Percentiles rank a stretch among this genome's conserved stretches.
Conservation (phyloP, 1,140 invertebrate species). For the Drosophila leontia region DNA sequence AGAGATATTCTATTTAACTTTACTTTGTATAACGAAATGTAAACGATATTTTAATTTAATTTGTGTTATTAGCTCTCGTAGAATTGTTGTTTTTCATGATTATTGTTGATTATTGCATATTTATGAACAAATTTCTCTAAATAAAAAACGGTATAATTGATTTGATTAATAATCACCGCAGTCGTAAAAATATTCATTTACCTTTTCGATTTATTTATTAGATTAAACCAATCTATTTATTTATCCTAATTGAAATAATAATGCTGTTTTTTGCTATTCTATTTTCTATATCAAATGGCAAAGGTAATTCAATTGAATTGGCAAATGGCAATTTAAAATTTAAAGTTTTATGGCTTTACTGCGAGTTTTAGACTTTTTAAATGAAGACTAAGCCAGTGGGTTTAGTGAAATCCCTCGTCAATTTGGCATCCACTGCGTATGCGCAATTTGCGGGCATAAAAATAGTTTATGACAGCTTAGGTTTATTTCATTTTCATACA, state of each 20-base stretch:
- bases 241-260: not conserved
- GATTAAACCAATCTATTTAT: not conserved
- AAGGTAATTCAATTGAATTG: not conserved
- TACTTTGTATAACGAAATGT: not conserved
- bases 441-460: slow-evolving; percentile 10
- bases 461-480: slow-evolving; percentile 19
- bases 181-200: not conserved
- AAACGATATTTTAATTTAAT: slow-evolving; percentile 1
- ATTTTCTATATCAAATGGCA: not conserved
- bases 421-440: slow-evolving; percentile 1
- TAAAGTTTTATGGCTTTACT: not conserved
- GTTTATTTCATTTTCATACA: slow-evolving; percentile 5
- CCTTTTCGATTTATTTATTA: not conserved
- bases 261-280: not conserved
- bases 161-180: not conserved
- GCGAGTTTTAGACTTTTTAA: slow-evolving; percentile 2
- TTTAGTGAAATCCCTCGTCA: not conserved
- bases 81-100: not conserved
- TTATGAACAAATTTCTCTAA: not conserved
- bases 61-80: not conserved
- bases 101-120: not conserved
- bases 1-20: not conserved
- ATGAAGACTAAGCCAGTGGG: not conserved
- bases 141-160: not conserved
- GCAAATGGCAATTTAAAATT: not conserved